Base-by-base conservation (phyloP, 2,797 vertebrate species). In the Dallia pectoralis region DNA sequence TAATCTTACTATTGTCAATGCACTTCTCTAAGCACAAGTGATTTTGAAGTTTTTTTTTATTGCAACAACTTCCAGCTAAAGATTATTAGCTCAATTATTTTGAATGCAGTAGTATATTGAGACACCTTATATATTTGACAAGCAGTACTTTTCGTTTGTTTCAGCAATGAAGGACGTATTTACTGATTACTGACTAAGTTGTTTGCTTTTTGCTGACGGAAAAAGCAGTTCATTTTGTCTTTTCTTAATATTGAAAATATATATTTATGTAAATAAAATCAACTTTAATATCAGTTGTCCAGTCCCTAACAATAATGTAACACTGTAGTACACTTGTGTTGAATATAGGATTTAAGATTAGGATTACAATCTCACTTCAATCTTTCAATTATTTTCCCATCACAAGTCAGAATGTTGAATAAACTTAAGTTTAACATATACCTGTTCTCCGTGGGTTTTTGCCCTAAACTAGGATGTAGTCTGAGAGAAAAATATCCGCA, bases 241-340 rank as follows among this genome's bases (percentile, higher is more conserved):
- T 90, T 87, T 84, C 84, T 83, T 84, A 73, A 87, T 84, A 74
- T 82, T 86, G 81, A 86, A 84, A 75, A 87, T 84, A 74, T 82
- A 86, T 79, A 88, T 86, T 82, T 80, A 85, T 91, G 87, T 92
- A 90, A 92, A 90, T 93, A 92, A 92, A 92, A 87, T 82, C 71
- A 79, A 84, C 74, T 90, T 89, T 89, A 82, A 85, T 88, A 88
- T 77, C 73, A 77, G 7, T 5, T 73, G 27, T n/a, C n/a, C n/a
- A n/a, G 29, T 69, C 4, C 62, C 30, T 16, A 32, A 63, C 29
- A 30, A 64, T 33, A 18, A 16, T 16, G 8, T 33, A 64, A 63
- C 61, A 18, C 29, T 32, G 16, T 63, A 61, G 5, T n/a, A 29
- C 62, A 64, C 25, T 12, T n/a, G n/a, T n/a, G n/a, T n/a, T n/a